phyloP scores from a whole-genome alignment of 2,797 vertebrate species.

The Tragelaphus oryx region DNA sequence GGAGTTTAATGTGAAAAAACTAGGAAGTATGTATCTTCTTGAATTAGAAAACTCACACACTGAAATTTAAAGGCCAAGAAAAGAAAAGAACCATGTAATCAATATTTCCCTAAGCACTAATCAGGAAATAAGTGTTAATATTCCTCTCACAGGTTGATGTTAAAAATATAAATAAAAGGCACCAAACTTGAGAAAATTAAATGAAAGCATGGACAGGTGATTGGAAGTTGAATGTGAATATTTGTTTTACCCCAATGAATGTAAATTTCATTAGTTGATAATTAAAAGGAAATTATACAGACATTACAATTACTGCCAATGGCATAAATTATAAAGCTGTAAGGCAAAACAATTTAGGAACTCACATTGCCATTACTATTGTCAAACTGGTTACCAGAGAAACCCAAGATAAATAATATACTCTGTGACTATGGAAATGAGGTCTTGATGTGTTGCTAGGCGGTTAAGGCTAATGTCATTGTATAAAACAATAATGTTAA shows the following conservation, averaged over 20 bases:
- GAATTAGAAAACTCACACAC: conserved; percentile 59
- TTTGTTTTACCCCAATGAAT: conserved; percentile 82
- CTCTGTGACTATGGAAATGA: conserved; percentile 80
- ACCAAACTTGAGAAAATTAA: conserved; percentile 67
- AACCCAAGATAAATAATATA: conserved; percentile 82
- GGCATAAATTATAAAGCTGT: conserved; percentile 81
- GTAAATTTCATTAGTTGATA: conserved; percentile 85
- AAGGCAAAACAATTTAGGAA: conserved; percentile 80
- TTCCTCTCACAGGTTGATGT: conserved; percentile 64
- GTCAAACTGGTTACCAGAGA: conserved; percentile 81
- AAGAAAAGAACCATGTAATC: conserved; percentile 51
- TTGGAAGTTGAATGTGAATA: conserved; percentile 72
- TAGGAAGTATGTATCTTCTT: conserved; percentile 46
- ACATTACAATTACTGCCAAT: conserved; percentile 83
- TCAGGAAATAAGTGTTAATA: conserved; percentile 62
- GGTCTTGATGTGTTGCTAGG: conserved; percentile 82
- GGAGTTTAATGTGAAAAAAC: conserved; percentile 75
- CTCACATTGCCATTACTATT: conserved; percentile 73
- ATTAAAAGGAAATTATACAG: conserved; percentile 87
- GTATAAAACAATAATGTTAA: conserved; percentile 85
- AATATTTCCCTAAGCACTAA: conserved; percentile 66
- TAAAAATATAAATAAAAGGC: conserved; percentile 71
- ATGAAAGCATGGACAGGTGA: conserved; percentile 80
- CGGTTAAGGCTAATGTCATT: conserved; percentile 82
- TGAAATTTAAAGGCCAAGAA: conserved; percentile 53